phyloP scores from a whole-genome alignment of 2,113 vertebrate species.

The Herpetotheres cachinnans region DNA sequence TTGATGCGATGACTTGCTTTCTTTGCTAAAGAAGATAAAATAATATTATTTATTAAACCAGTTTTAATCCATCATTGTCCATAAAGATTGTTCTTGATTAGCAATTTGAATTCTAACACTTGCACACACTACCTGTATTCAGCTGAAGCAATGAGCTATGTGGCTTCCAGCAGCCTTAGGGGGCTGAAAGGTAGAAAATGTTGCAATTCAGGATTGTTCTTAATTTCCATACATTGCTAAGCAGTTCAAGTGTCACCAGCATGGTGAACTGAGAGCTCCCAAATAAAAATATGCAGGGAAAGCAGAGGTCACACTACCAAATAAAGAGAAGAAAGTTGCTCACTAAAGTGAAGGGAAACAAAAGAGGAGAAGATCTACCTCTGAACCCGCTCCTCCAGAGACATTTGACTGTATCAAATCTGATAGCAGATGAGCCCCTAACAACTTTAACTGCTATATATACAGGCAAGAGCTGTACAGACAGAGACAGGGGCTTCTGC shows the following conservation, averaged over 20 bases:
- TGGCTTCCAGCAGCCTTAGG: neutral
- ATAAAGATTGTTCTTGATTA: neutral
- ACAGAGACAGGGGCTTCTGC: neutral
- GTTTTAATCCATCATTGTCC: neutral
- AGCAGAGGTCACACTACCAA: neutral
- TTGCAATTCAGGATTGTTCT: neutral
- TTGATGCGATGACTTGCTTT: neutral
- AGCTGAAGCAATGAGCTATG: neutral
- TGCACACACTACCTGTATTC: neutral
- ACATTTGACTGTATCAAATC: neutral
- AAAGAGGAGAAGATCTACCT: neutral
- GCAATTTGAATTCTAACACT: conserved; percentile 1
- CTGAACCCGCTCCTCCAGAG: neutral
- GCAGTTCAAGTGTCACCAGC: neutral
- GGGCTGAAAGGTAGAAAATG: neutral
- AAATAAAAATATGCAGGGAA: neutral
- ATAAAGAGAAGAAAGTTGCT: neutral
- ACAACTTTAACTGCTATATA: neutral
- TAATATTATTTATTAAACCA: neutral
- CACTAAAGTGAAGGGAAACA: neutral
- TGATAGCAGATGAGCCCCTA: neutral
- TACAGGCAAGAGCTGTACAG: neutral
- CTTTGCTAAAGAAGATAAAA: neutral
- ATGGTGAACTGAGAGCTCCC: neutral
- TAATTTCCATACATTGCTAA: conserved; percentile 39